A percentile compares a stretch with the other conserved stretches of the same genome.
Conservation (phyloP, 2,888 invertebrate species). For the Caenorhabditis macrosperma region DNA sequence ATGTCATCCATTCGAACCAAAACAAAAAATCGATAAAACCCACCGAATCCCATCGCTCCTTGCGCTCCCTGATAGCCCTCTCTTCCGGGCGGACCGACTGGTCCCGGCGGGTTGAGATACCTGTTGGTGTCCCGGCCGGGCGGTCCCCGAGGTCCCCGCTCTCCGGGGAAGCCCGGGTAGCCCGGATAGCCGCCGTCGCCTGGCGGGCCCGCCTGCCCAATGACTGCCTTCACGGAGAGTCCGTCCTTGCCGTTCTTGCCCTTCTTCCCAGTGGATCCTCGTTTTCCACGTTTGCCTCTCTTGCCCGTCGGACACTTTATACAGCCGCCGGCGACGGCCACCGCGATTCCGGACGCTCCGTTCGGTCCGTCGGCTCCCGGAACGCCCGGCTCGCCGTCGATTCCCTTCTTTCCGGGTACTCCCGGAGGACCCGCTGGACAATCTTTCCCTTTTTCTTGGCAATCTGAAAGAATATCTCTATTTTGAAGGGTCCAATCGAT, state of each 20-base stretch:
- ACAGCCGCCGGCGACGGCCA: conserved; percentile 16
- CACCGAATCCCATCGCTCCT: conserved; percentile 51
- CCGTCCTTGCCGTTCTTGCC: conserved; percentile 36
- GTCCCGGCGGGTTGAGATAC: conserved; percentile 29
- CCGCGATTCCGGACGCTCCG: conserved; percentile 38
- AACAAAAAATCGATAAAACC: too few species aligned
- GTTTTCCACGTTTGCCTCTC: conserved; percentile 18
- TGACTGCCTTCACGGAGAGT: conserved; percentile 28
- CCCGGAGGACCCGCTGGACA: conserved; percentile 54
- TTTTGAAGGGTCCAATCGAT: too few species aligned
- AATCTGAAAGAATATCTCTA: too few species aligned
- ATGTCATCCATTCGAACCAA: too few species aligned
- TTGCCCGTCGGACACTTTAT: conserved; percentile 34
- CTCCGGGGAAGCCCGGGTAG: conserved; percentile 47
- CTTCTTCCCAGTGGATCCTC: conserved; percentile 19
- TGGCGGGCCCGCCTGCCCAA: conserved; percentile 22
- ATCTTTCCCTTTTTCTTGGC: conserved; percentile 11
- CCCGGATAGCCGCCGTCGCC: conserved; percentile 33
- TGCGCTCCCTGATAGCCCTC: conserved; percentile 52
- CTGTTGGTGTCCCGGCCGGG: conserved; percentile 28
- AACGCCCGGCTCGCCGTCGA: conserved; percentile 21
- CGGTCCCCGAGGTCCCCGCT: conserved; percentile 33
- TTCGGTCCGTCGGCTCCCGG: conserved; percentile 22
- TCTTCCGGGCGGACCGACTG: conserved; percentile 44
- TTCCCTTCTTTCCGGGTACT: conserved; percentile 20